Percentiles rank a stretch among this genome's conserved stretches.
phyloP scores from a whole-genome alignment of 2,113 vertebrate species.

The Tupaia chinensis region DNA sequence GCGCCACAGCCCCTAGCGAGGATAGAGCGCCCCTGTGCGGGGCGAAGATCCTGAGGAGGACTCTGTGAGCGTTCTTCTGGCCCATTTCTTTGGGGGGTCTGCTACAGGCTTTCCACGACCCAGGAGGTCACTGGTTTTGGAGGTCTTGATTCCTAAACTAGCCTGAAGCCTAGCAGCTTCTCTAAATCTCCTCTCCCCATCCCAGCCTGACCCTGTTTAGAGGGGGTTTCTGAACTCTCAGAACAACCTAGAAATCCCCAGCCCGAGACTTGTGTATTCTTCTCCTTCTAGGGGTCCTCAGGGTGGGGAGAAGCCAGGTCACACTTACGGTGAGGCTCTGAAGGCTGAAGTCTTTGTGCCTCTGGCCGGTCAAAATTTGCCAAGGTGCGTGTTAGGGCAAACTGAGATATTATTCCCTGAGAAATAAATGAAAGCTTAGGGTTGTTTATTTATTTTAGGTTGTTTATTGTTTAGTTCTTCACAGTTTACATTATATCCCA shows the following conservation, averaged over 20 bases:
- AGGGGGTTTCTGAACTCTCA: background rate
- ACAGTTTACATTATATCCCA: background rate
- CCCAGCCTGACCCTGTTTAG: background rate
- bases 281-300: background rate
- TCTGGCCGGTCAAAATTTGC: background rate
- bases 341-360: background rate
- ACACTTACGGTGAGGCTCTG: background rate
- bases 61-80: background rate
- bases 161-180: background rate
- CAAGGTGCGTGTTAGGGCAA: background rate
- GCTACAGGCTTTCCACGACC: background rate
- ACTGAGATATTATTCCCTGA: background rate
- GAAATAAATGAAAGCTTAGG: conserved; percentile 37
- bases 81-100: background rate
- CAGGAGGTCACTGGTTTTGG: background rate
- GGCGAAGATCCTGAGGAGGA: background rate
- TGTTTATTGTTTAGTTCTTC: background rate
- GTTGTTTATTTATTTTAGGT: background rate
- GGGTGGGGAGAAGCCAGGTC: background rate
- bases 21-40: background rate
- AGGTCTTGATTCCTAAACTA: background rate
- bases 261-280: background rate
- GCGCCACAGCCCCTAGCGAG: background rate
- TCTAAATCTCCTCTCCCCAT: background rate
- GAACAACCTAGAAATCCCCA: background rate